Evolutionary conservation across 2,888 invertebrate genomes (phyloP).

Genomic region (Napeogenes inachia): DNA sequence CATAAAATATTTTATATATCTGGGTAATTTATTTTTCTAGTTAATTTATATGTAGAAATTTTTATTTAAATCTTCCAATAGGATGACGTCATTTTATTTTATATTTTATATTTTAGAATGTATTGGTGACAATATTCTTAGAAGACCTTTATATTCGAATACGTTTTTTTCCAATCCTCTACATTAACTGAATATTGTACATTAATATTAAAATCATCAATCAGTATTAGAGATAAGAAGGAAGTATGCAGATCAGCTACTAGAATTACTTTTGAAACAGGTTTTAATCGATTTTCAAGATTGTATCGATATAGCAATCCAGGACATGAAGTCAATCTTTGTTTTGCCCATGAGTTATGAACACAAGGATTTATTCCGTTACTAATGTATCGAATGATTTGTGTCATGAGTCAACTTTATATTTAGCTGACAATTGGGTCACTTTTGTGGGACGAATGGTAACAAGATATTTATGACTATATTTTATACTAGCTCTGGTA

Average conservation of each 20-base stretch:
- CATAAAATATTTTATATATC: too few species aligned
- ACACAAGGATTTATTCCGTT: background rate
- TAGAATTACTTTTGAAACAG: slow-evolving; percentile 3
- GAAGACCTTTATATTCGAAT: too few species aligned
- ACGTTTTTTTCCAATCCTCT: background rate
- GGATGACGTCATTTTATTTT: too few species aligned
- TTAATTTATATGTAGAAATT: too few species aligned
- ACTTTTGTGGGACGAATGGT: slow-evolving; percentile 27
- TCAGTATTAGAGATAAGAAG: background rate
- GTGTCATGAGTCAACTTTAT: slow-evolving; percentile 44
- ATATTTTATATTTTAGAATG: too few species aligned
- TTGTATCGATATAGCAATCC: slow-evolving; percentile 13
- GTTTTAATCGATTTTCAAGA: slow-evolving; percentile 5
- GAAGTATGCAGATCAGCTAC: slow-evolving; percentile 2
- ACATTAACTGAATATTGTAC: background rate
- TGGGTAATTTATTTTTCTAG: too few species aligned
- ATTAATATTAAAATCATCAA: background rate
- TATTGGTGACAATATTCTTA: too few species aligned
- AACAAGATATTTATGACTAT: slow-evolving; percentile 14
- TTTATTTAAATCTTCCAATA: too few species aligned
- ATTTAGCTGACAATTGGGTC: slow-evolving; percentile 35
- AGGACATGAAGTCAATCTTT: slow-evolving; percentile 21
- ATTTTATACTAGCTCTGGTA: background rate
- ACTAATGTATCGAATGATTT: slow-evolving; percentile 21
- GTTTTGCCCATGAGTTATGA: slow-evolving; percentile 13